Base-by-base conservation (phyloP, 30 jellyfish, hydroid and myxozoan species). In the Aurelia sp. region DNA sequence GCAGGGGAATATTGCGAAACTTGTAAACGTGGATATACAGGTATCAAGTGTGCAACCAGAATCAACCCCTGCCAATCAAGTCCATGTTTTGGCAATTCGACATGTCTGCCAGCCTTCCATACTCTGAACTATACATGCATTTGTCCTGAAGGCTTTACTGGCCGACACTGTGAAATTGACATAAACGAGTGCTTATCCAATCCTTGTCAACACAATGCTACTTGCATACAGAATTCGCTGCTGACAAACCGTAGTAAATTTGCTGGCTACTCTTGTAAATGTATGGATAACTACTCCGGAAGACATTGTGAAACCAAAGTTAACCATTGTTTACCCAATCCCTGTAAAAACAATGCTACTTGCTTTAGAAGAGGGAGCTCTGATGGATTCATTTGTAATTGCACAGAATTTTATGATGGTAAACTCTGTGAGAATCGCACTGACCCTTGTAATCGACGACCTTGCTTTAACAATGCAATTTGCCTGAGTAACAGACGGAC, bases 1-100 rank as follows among this genome's bases (percentile, higher is more conserved):
- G 67, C 76, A 4, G 93, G 93, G 13, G 65, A 64, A 47, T 84
- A 27, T 44, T 84, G 93, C 61, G 66, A 61, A 16, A 4, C 82
- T 11, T 84, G 93, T 44, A 62, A 47, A 7, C 35, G 31, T 4
- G 97, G 97, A 30, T 90, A 18, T 63, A 23, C 85, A 27, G 97
- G 97, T 17, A 65, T 23, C 8, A 47, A 64, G 19, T 90, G 97
- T 66, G 31, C 89, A 18, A 33, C 16, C 3, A 76, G 63, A 19
- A 52, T 82, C 4, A 76, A 71, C 62, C 95, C 86, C 6, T 90
- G 97, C 59, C 47, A 23, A 6, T 59, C 86, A n/a, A 74, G 13
- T 57, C 95, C 89, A 2, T 86, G 95, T 62, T 10, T 33, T 65
- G 84, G 84, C 12, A 86, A 74, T 50, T 86, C 89, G 1, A 74